phyloP scores from a whole-genome alignment of 2,113 vertebrate species.

The Ailurus styani region DNA sequence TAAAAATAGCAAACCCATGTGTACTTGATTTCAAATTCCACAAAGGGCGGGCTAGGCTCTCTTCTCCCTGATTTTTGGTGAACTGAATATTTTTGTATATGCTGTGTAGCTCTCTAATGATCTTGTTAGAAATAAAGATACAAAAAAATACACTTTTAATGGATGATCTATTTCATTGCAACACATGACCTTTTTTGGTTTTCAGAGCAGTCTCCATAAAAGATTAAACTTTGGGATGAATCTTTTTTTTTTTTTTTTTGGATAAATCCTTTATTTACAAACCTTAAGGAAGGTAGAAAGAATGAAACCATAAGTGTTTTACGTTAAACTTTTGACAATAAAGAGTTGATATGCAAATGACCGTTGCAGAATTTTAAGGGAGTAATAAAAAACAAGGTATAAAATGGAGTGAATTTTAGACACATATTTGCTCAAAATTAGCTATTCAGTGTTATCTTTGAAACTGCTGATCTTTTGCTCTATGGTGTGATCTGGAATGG shows the following conservation, averaged over 20 bases:
- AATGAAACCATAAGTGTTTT: neutral
- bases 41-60: neutral
- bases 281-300: neutral
- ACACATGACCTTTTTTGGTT: neutral
- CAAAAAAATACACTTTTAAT: neutral
- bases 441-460: neutral
- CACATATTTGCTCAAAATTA: neutral
- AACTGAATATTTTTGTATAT: neutral
- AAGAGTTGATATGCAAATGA: neutral
- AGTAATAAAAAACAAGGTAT: neutral
- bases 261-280: neutral
- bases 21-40: neutral
- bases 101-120: neutral
- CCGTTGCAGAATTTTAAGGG: neutral
- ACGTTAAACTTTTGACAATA: neutral
- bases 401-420: neutral
- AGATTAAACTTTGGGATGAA: neutral
- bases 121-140: neutral
- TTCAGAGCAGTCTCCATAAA: neutral
- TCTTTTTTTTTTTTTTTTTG: neutral
- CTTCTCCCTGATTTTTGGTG: neutral
- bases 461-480: neutral
- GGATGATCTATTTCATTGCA: neutral
- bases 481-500: neutral
- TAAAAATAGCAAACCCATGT: constrained; percentile 40